Evolutionary conservation across 2,888 invertebrate species (phyloP).

Genomic region (Stenurella melanura): DNA sequence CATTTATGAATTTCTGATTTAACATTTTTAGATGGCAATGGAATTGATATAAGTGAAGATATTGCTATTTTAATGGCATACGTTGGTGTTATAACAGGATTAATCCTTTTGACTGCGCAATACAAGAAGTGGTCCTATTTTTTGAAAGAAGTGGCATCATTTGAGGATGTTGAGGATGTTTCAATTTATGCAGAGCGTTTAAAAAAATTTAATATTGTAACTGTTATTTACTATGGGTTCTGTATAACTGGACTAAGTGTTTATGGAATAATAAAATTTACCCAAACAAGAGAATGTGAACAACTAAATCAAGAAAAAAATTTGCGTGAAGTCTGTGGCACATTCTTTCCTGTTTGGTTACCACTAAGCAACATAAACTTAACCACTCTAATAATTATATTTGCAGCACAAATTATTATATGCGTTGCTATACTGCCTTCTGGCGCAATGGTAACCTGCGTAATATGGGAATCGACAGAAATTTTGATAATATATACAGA

Average conservation of each 20-base stretch:
- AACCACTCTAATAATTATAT: too few species aligned
- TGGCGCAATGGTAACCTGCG: too few species aligned
- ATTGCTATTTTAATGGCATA: background rate
- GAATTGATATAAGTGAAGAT: background rate
- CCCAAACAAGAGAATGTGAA: background rate
- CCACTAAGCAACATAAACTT: background rate
- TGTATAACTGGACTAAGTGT: background rate
- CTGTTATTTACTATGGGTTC: background rate
- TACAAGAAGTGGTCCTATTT: background rate
- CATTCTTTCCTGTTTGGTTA: background rate
- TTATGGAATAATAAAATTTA: background rate
- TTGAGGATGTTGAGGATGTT: too few species aligned
- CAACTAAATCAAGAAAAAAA: background rate
- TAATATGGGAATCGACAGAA: conserved; percentile 1
- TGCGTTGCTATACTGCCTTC: too few species aligned
- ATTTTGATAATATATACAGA: background rate
- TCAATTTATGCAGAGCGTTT: too few species aligned
- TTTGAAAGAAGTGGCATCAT: background rate
- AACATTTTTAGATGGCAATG: background rate
- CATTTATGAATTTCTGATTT: too few species aligned
- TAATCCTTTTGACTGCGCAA: background rate
- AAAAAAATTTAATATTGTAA: background rate
- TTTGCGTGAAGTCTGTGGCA: background rate
- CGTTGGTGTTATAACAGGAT: background rate
- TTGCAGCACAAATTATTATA: too few species aligned